Evolutionary conservation across 2,797 vertebrate genomes (phyloP).

Genomic region (Pseudomugil tenellus): DNA sequence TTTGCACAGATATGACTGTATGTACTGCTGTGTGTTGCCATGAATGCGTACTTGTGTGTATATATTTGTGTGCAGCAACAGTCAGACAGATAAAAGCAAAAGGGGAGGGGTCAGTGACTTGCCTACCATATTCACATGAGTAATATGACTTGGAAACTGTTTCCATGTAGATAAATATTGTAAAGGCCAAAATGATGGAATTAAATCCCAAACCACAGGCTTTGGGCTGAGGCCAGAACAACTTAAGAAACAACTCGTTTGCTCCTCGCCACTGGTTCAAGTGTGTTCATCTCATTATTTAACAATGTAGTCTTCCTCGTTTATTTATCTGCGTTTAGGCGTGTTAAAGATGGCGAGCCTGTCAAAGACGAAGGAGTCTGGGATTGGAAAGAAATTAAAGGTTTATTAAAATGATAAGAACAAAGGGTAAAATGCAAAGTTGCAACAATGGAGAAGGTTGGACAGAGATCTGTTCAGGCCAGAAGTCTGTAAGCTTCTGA

Average conservation of each 20-base stretch:
- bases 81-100: constrained; percentile 24
- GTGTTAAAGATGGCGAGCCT: too few species aligned
- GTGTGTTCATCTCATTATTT: not conserved
- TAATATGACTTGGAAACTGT: constrained; percentile 36
- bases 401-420: too few species aligned
- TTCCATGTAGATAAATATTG: constrained; percentile 54
- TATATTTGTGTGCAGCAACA: constrained; percentile 32
- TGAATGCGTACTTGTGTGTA: constrained; percentile 28
- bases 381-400: too few species aligned
- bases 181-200: not conserved
- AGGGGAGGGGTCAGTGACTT: constrained; percentile 51
- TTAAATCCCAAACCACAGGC: constrained; percentile 7
- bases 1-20: constrained; percentile 34
- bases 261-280: not conserved
- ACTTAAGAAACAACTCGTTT: not conserved
- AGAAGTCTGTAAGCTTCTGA: too few species aligned
- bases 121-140: constrained; percentile 27
- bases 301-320: not conserved
- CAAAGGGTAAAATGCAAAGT: too few species aligned
- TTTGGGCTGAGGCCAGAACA: not conserved
- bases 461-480: too few species aligned
- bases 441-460: too few species aligned
- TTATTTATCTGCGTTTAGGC: not conserved
- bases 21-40: constrained; percentile 37
- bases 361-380: too few species aligned